Percentiles rank a stretch among this genome's conserved stretches.
Evolutionary conservation across 2,797 vertebrate species (phyloP).

Genomic region (Tragopan temminckii): DNA sequence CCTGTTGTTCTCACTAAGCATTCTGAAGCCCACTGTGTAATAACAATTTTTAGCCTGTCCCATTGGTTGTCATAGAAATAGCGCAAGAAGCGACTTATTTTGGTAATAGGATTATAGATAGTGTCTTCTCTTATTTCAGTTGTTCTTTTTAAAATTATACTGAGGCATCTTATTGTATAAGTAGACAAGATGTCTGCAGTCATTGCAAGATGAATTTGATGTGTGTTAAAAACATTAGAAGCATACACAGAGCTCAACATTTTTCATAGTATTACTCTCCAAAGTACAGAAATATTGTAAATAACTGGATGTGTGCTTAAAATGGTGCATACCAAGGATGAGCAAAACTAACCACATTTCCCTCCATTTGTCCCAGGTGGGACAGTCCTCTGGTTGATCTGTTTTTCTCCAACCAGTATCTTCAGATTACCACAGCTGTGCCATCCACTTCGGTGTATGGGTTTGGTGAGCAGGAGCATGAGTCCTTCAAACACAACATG

Average conservation of each 20-base stretch:
- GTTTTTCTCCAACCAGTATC: slow-evolving; percentile 63
- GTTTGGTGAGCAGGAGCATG: slow-evolving; percentile 60
- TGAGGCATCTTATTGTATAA: background rate
- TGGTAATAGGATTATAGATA: slow-evolving; percentile 37
- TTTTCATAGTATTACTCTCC: background rate
- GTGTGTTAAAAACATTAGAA: background rate
- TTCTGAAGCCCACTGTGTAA: slow-evolving; percentile 37
- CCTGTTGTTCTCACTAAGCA: slow-evolving; percentile 36
- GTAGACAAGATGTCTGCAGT: background rate
- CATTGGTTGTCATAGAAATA: slow-evolving; percentile 62
- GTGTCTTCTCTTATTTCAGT: slow-evolving; percentile 39
- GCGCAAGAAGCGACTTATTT: slow-evolving; percentile 45
- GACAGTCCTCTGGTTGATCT: slow-evolving; percentile 36
- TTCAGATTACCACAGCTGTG: slow-evolving; percentile 42
- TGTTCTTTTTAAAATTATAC: slow-evolving; percentile 29
- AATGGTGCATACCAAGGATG: background rate
- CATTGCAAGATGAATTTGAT: background rate
- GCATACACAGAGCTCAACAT: background rate
- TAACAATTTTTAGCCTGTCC: slow-evolving; percentile 39
- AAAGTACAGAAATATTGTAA: background rate
- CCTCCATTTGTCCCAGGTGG: slow-evolving; percentile 38
- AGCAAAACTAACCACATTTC: background rate
- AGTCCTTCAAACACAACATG: slow-evolving; percentile 65
- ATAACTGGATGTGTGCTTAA: background rate
- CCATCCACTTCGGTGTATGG: slow-evolving; percentile 51